Conservation (phyloP, 2,888 invertebrate genomes). For the Norana najaformis region DNA sequence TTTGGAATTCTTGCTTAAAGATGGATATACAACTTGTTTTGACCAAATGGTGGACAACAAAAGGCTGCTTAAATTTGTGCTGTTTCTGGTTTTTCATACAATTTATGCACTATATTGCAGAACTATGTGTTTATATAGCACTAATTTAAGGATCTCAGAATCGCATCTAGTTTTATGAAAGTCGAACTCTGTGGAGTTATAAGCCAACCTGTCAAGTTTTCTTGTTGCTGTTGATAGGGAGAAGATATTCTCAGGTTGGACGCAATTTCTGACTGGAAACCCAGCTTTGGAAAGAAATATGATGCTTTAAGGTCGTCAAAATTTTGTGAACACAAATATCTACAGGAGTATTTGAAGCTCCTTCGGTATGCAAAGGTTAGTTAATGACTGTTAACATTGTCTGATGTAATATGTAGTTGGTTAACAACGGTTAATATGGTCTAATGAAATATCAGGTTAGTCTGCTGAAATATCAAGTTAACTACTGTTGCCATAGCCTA, state of each 20-base stretch:
- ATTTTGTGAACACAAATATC: constrained; percentile 7
- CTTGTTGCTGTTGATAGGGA: background rate
- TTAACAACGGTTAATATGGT: constrained; percentile 8
- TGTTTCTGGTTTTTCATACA: too few species aligned
- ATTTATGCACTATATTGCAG: too few species aligned
- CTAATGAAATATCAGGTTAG: background rate
- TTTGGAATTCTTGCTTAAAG: too few species aligned
- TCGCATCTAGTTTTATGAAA: background rate
- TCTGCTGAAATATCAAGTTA: background rate
- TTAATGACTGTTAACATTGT: background rate
- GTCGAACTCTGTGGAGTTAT: background rate
- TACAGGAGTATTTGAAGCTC: constrained; percentile 1
- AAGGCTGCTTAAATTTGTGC: too few species aligned
- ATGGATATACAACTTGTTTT: too few species aligned
- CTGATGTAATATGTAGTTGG: background rate
- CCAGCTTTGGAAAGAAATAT: background rate
- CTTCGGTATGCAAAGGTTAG: background rate
- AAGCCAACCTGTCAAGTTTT: background rate
- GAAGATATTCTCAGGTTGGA: background rate
- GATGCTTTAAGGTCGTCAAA: constrained; percentile 8
- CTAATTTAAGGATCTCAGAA: background rate
- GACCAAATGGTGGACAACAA: too few species aligned
- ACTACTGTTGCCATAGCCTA: background rate
- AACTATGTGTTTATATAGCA: too few species aligned
- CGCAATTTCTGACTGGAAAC: background rate